These are phyloP conservation scores for Gnatocerus cornutus DNA, from an alignment of 2,888 invertebrate species.

Conservation along the genomic window DNA sequence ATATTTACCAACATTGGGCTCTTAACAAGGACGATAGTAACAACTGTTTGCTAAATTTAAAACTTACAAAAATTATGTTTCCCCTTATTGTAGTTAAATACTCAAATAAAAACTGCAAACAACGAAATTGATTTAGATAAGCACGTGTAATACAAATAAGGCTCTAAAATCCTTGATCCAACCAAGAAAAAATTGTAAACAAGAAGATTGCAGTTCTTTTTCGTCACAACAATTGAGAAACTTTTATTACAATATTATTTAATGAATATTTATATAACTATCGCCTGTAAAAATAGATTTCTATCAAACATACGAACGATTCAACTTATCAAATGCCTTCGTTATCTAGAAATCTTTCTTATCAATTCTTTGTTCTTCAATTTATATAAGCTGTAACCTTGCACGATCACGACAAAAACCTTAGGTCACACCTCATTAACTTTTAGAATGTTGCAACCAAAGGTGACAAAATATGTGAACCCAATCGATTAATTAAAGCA, in stretches of 20 bases:
- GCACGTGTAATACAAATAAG: constrained; percentile 21
- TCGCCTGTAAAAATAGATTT: background rate
- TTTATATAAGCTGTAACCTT: constrained; percentile 11
- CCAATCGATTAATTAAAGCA: constrained; percentile 14
- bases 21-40: constrained; percentile 9
- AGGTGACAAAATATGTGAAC: constrained; percentile 34
- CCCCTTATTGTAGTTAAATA: background rate
- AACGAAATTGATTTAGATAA: constrained; percentile 31
- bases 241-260: too few relatives aligned
- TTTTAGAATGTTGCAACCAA: constrained; percentile 34
- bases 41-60: constrained; percentile 1
- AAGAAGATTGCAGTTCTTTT: background rate
- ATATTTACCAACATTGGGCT: constrained; percentile 24
- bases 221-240: too few relatives aligned
- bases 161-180: background rate
- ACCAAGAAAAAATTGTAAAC: background rate
- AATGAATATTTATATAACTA: too few relatives aligned
- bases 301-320: background rate
- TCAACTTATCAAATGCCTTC: too few relatives aligned
- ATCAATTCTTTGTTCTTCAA: too few relatives aligned
- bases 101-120: constrained; percentile 30
- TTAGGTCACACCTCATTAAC: constrained; percentile 29
- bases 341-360: too few relatives aligned
- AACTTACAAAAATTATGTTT: background rate
- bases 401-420: constrained; percentile 14